These are phyloP conservation scores for Camptogramma bilineatum DNA, from an alignment of 2,888 invertebrate genomes.

Conservation along the genomic window DNA sequence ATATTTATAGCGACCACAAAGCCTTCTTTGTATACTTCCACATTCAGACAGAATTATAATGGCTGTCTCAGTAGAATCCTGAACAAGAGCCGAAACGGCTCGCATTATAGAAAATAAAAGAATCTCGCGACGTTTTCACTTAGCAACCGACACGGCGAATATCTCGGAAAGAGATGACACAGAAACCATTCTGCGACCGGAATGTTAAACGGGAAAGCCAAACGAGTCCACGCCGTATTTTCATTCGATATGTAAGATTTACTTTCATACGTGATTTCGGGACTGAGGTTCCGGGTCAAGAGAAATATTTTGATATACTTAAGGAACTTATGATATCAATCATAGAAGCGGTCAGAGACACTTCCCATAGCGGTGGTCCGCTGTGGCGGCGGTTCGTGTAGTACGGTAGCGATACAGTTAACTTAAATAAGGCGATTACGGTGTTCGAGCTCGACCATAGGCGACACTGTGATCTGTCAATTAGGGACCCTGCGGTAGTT, in stretches of 20 bases:
- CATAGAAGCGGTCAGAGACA: constrained; percentile 50
- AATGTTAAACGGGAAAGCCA: constrained; percentile 62
- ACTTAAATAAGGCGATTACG: constrained; percentile 69
- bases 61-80: constrained; percentile 80
- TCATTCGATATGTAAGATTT: constrained; percentile 51
- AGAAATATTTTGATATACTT: constrained; percentile 62
- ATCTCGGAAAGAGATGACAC: constrained; percentile 70
- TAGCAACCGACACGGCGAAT: constrained; percentile 77
- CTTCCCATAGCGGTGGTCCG: constrained; percentile 73
- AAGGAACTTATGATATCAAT: constrained; percentile 65
- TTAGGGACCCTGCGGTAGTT: constrained; percentile 74
- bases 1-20: constrained; percentile 81
- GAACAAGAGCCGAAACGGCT: constrained; percentile 81
- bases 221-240: constrained; percentile 46
- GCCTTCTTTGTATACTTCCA: constrained; percentile 80
- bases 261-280: constrained; percentile 49
- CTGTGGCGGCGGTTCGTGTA: constrained; percentile 62
- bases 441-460: constrained; percentile 56
- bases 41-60: constrained; percentile 83
- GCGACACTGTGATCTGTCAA: constrained; percentile 72
- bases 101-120: constrained; percentile 80
- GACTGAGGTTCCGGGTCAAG: constrained; percentile 58
- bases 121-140: constrained; percentile 75
- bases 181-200: constrained; percentile 63
- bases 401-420: constrained; percentile 79